These are phyloP conservation scores for Stomorhina lunata DNA, from an alignment of 2,888 invertebrate genomes.

Conservation along the genomic window DNA sequence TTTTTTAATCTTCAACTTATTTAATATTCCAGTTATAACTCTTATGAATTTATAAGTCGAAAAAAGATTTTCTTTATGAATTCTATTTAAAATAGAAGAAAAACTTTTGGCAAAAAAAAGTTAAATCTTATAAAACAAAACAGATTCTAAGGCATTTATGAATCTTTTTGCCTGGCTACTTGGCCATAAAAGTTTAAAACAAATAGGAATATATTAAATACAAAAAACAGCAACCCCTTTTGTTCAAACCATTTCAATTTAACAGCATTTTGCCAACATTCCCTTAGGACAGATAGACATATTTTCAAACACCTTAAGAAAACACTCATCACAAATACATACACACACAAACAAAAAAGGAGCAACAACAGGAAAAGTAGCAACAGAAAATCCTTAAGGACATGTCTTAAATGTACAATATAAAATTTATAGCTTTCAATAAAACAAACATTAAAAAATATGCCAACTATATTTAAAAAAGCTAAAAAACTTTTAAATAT, in stretches of 20 bases:
- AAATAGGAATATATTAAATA: not conserved
- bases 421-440: constrained; percentile 60
- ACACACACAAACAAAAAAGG: not conserved
- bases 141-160: not conserved
- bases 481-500: constrained; percentile 12
- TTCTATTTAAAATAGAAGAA: not conserved
- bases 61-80: not conserved
- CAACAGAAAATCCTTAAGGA: constrained; percentile 30
- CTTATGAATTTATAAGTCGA: not conserved
- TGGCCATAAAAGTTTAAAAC: constrained; percentile 6
- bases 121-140: not conserved
- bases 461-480: constrained; percentile 27
- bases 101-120: not conserved
- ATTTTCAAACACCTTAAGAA: constrained; percentile 31
- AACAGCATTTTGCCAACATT: not conserved
- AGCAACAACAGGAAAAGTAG: not conserved
- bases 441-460: constrained; percentile 54
- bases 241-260: constrained; percentile 17
- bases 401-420: constrained; percentile 27
- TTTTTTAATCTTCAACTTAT: too few relatives aligned
- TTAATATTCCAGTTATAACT: too few relatives aligned
- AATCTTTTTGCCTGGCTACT: not conserved
- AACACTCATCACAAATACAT: constrained; percentile 13
- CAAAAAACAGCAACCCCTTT: constrained; percentile 6
- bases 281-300: constrained; percentile 19